Evolutionary conservation across 2,888 invertebrate species (phyloP).

Genomic region (Psylliodes chrysocephalus): DNA sequence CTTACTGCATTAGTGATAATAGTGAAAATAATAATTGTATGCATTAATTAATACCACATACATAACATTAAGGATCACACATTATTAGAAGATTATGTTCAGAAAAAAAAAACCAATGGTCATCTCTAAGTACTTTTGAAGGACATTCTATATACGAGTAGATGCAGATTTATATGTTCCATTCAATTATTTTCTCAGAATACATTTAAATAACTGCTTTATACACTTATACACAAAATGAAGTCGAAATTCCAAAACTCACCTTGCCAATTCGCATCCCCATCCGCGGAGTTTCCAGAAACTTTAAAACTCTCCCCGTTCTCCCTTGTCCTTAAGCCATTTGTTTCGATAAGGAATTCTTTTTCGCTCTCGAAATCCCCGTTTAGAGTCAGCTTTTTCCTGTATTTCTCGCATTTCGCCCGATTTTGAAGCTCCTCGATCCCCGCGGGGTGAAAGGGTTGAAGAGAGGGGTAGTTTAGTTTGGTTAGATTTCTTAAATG

Average conservation of each 20-base stretch:
- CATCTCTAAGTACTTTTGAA: too few species aligned
- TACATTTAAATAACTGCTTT: too few species aligned
- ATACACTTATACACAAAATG: too few species aligned
- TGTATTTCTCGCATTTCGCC: constrained; percentile 37
- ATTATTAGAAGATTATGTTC: too few species aligned
- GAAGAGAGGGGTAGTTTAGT: constrained; percentile 26
- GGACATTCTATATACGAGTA: too few species aligned
- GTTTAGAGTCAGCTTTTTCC: constrained; percentile 39
- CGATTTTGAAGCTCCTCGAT: constrained; percentile 28
- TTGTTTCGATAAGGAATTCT: constrained; percentile 39
- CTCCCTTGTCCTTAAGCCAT: constrained; percentile 29
- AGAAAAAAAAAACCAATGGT: too few species aligned
- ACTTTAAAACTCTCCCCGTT: constrained; percentile 32
- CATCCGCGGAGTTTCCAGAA: constrained; percentile 18
- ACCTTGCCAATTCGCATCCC: constrained; percentile 27
- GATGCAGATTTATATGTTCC: too few species aligned
- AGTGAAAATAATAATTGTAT: too few species aligned
- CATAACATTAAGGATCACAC: too few species aligned
- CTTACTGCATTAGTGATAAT: too few species aligned
- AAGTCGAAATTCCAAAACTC: constrained; percentile 23
- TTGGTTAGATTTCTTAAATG: constrained; percentile 34
- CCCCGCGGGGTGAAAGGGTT: constrained; percentile 17
- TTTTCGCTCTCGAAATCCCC: constrained; percentile 37
- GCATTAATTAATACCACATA: too few species aligned
- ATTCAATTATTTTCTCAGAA: too few species aligned